Base-by-base conservation (phyloP, 2,113 vertebrate species). In the Ceratotherium simum region DNA sequence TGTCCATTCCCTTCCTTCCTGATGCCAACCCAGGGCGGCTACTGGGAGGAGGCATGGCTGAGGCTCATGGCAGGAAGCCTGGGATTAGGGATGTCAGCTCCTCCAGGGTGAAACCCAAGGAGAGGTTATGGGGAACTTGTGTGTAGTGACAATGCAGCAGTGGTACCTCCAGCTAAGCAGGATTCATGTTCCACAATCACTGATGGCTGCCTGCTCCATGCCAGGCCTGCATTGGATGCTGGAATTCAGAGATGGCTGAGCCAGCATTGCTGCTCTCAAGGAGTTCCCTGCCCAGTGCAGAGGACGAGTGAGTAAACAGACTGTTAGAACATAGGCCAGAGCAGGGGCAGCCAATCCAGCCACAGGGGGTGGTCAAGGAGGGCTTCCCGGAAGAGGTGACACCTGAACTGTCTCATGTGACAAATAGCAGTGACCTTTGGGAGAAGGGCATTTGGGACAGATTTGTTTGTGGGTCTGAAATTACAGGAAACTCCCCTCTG, bases 321-420 rank as follows among this genome's bases (percentile, higher is more conserved):
- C n/a, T 21, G 6, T 39, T 25, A 78, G 75, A 90, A 20, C 7
- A 5, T 1, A 25, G 51, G 51, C n/a, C 42, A 36, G 67, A 69
- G 39, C 48, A 87, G 67, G 11, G 17, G 20, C 23, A 46, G 62
- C 54, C 5, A 2, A 21, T 27, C n/a, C 33, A 18, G 67, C 51
- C 25, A 51, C 5, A 20, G 27, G 5, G 12, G 3, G 18, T 62
- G 14, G 29, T 64, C 82, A 81, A 12, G 67, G 75, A 82, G 69
- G 79, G 23, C 94, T 92, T 95, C 73, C 17, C 83, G 90, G 56
- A 92, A 87, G 67, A 95, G 69, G 82, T 42, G 5, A 79, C n/a
- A 33, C 2, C 23, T 69, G 42, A 69, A 33, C 51, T 69, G 56
- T 81, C 75, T 76, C 2, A 3, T 56, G 92, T 75, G 58, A 90